phyloP scores from a whole-genome alignment of 2,888 invertebrate species.

The Plebejus argus region DNA sequence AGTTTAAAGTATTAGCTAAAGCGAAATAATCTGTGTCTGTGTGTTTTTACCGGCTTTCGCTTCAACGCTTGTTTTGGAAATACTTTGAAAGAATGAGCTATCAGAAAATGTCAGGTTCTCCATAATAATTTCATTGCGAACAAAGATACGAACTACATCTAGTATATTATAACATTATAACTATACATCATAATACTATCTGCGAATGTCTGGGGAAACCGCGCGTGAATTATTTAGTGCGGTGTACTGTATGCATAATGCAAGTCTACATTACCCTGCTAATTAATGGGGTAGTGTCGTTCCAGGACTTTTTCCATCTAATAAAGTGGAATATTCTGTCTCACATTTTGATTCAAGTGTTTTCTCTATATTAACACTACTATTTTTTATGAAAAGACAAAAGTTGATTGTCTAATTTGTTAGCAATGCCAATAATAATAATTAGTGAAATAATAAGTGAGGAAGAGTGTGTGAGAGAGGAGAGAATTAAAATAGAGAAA shows the following conservation, averaged over 20 bases:
- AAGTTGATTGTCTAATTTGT: too few relatives aligned
- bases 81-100: too few relatives aligned
- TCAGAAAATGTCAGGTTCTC: neutral
- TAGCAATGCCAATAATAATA: too few relatives aligned
- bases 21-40: too few relatives aligned
- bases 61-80: too few relatives aligned
- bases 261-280: neutral
- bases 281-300: constrained; percentile 16
- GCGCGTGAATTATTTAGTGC: constrained; percentile 7
- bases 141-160: neutral
- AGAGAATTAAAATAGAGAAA: too few relatives aligned
- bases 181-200: neutral
- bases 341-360: neutral
- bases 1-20: too few relatives aligned
- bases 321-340: neutral
- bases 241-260: constrained; percentile 19
- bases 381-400: too few relatives aligned
- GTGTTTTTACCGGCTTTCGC: too few relatives aligned
- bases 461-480: too few relatives aligned
- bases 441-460: too few relatives aligned
- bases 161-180: neutral
- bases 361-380: neutral
- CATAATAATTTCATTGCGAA: neutral
- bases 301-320: neutral
- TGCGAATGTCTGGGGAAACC: neutral